phyloP scores from a whole-genome alignment of 1,140 invertebrate species.

The Bombus terrestris region DNA sequence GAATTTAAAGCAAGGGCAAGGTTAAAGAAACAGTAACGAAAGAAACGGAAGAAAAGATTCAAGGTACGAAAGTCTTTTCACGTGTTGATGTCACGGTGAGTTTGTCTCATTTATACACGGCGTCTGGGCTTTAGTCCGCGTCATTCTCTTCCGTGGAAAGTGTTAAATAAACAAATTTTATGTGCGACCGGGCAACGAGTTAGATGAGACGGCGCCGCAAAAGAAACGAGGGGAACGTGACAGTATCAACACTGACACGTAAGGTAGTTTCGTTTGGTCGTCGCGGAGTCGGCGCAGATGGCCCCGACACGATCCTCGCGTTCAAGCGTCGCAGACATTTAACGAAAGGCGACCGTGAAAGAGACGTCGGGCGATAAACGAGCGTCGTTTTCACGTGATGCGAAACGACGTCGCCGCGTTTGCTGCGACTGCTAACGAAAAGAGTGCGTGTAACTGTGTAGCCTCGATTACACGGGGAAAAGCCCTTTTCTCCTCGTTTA shows the following conservation, averaged over 20 bases:
- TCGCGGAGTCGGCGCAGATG: constrained; percentile 34
- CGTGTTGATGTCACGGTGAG: constrained; percentile 1
- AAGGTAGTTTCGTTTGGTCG: neutral
- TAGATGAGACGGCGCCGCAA: neutral
- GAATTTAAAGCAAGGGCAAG: neutral
- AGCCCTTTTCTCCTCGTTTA: neutral
- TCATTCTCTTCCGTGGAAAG: constrained; percentile 46
- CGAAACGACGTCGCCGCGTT: neutral
- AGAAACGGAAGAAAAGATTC: neutral
- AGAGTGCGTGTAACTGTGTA: constrained; percentile 22
- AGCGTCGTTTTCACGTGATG: constrained; percentile 36
- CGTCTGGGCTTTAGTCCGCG: neutral
- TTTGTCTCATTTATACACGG: neutral
- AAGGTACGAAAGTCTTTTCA: neutral
- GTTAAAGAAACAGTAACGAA: neutral
- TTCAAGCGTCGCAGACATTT: constrained; percentile 61
- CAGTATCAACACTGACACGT: constrained; percentile 16
- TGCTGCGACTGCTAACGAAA: constrained; percentile 28
- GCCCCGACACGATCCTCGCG: constrained; percentile 30
- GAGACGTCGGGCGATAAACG: constrained; percentile 55
- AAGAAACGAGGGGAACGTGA: constrained; percentile 31
- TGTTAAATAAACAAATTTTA: constrained; percentile 65
- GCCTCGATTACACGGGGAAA: constrained; percentile 11
- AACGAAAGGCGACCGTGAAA: constrained; percentile 63
- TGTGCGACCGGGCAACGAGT: neutral